Base-by-base conservation (phyloP, 2,797 vertebrate genomes). In the Melanogrammus aeglefinus region DNA sequence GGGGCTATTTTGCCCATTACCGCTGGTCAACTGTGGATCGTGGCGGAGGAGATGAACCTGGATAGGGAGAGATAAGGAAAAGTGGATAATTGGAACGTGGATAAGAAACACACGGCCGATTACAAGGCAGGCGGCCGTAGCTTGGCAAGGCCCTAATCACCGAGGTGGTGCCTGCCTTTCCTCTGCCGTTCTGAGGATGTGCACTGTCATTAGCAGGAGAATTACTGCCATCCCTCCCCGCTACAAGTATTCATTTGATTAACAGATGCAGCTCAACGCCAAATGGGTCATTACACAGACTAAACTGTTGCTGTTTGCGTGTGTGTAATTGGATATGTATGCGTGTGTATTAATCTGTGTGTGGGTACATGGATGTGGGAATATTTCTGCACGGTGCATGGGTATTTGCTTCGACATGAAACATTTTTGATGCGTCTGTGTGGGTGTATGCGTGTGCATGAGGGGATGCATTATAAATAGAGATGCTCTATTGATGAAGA, bases 221-320 rank as follows among this genome's bases (percentile, higher is more conserved):
- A 89, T 86, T 80, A 90, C 85, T 82, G 83, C 83, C 87, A 83
- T 84, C 80, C 75, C 0, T 63, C 57, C 57, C 57, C 7, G 73
- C 79, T 76, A 87, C 83, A 84, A 82, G 84, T 84, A 83, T 87
- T 89, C 88, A 90, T 89, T 88, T 89, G 81, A 84, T 86, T 86
- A 91, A 87, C 86, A 90, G 86, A 90, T 90, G 86, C 85, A 86
- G 83, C 87, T 91, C 88, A 89, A 90, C 90, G 91, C 91, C 89
- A 93, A 92, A 91, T 89, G 90, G 91, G 88, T 89, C 89, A 92
- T 92, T 91, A 92, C 85, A 84, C 86, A 82, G 80, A 87, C 86
- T 87, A 86, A 89, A 89, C 85, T 72, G 66, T 72, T 72, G 63
- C 69, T 72, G 75, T 71, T 72, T 57, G 21, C 72, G 76, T 79